Evolutionary conservation across 1,140 invertebrate species (phyloP), one percentile per base, ranked within the genome.

Genomic region (Adoxophyes honmai): DNA sequence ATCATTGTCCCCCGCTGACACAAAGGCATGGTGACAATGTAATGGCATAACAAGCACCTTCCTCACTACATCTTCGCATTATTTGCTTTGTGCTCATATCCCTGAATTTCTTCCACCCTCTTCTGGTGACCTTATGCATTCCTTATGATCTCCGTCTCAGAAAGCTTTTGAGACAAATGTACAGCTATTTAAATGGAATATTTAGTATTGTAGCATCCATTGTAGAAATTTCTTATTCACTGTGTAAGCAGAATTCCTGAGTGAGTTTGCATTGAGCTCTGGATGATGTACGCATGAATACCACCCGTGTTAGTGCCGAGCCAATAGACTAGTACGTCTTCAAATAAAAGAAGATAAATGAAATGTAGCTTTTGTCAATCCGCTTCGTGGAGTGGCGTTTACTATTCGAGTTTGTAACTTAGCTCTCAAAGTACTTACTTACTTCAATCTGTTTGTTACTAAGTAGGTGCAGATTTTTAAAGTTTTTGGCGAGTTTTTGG

Each of bases 131-230:
- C 78, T 75, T 76, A 78, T 86, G 78, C 76, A 86, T 81, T 80
- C 73, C 67, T 83, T 81, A 86, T 83, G 77, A 86, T 70, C 55
- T 55, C 62, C 59, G 54, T 51, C 68, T 76, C 65, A 33, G 66
- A 79, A 82, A 73, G 78, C 78, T 83, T 75, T 82, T 77, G 72
- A 81, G 75, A 79, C 73, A 81, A 86, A 82, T 86, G 75, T 81
- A 73, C 67, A 68, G 78, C 78, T 78, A 78, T 81, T 83, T 83
- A 75, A 76, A 86, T 83, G 60, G 82, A 86, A 83, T 86, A 83
- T 86, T 86, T 75, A 83, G 75, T 74, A 78, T 73, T 75, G 76
- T 81, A 75, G 69, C 67, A 78, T 81, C 73, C 75, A 83, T 80
- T 80, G 72, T 82, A 75, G 63, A 75, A 77, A 78, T 82, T 72